Base-by-base conservation (phyloP, 2,888 invertebrate genomes). In the Hirtodrosophila trivittata region DNA sequence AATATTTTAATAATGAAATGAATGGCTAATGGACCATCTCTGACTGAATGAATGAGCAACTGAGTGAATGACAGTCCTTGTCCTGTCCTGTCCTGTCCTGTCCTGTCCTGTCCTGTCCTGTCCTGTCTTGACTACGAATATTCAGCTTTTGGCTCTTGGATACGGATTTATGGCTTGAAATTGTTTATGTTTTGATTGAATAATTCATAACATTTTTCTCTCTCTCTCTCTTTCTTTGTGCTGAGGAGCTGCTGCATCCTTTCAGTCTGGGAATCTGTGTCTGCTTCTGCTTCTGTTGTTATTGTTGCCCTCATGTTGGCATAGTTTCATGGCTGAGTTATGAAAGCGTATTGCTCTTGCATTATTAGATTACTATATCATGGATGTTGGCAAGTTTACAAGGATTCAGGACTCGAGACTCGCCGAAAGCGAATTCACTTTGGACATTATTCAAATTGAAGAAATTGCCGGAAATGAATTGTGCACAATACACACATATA, bases 1-100 rank as follows among this genome's bases (percentile, higher is more conserved):
- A 78, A 67, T 69, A 67, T 67, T 80, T 67, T 54, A 67, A 64
- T 75, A 77, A 67, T 72, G 66, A 69, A 75, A 60, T 68, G 76
- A 76, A 64, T 60, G 39, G 43, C 67, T 67, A 55, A 66, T 66
- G 57, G 50, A 39, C 30, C 49, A 49, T 32, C 16, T 12, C 28
- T 10, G 35, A n/a, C 28, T 41, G 47, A 38, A 13, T 14, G 32
- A 45, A 28, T 47, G 45, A 26, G 1, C 3, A 16, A 33, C 14
- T 35, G 55, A 52, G 13, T 21, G 50, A 56, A 26, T 57, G 49
- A 45, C 18, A 28, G 28, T 28, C 28, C 28, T 28, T 7, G 28
- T n/a, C 1, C 7, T 25, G 3, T 25, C 25, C 4, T 6, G 25
- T 25, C 6, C 25, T 25, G 25, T 25, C n/a, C n/a, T n/a, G n/a